Conservation (phyloP, 2,888 invertebrate genomes). For the Junonia oenone region DNA sequence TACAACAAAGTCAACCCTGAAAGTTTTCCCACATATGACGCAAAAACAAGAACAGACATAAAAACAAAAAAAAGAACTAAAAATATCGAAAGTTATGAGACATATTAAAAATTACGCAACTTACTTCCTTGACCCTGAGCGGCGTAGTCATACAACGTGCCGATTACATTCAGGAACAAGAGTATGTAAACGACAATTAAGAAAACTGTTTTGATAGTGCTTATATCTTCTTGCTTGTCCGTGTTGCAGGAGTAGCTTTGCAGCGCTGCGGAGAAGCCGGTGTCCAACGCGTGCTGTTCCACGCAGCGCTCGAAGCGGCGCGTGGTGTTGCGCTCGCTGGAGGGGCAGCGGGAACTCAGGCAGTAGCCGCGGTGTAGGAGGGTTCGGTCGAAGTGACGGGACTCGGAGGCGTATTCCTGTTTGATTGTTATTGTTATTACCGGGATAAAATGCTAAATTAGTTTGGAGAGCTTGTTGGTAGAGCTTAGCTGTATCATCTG, state of each 20-base stretch:
- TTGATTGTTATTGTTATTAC: too few relatives aligned
- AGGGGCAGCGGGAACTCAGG: constrained; percentile 48
- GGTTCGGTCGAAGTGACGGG: constrained; percentile 50
- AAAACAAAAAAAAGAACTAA: too few relatives aligned
- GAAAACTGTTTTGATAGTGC: constrained; percentile 35
- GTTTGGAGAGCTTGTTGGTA: too few relatives aligned
- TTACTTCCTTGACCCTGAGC: constrained; percentile 33
- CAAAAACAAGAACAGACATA: too few relatives aligned
- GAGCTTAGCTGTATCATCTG: too few relatives aligned
- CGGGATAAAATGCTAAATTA: too few relatives aligned
- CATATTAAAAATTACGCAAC: not conserved
- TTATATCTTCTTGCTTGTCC: constrained; percentile 35
- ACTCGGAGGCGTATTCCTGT: constrained; percentile 49
- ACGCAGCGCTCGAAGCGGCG: constrained; percentile 51
- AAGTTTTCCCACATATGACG: too few relatives aligned
- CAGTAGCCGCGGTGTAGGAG: constrained; percentile 59
- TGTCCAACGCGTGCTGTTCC: constrained; percentile 37
- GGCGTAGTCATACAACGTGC: constrained; percentile 44
- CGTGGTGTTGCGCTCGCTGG: constrained; percentile 27
- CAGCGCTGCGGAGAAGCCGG: constrained; percentile 36
- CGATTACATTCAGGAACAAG: constrained; percentile 38
- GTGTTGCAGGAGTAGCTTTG: constrained; percentile 45
- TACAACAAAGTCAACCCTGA: too few relatives aligned
- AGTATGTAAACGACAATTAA: constrained; percentile 34
- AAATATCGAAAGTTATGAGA: too few relatives aligned